Base-by-base conservation (phyloP, 2,888 invertebrate genomes). In the Polietes domitor region DNA sequence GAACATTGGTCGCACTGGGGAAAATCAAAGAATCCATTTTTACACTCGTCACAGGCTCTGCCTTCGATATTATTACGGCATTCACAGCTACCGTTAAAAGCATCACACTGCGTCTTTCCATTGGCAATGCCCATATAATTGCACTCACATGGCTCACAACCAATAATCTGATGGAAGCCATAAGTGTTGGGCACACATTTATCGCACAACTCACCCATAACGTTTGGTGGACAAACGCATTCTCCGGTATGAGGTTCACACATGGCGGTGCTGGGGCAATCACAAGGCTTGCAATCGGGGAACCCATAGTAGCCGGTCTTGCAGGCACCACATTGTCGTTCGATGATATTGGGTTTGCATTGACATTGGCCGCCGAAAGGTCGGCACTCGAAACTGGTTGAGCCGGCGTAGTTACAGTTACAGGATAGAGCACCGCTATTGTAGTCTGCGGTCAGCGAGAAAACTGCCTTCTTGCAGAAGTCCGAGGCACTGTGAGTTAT, bases 311-410 rank as follows among this genome's bases (percentile, higher is more conserved):
- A 98, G 0, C 98, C 99, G 0, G 98, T 97, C 83, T 94, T 94
- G 88, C 97, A 97, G 7, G 94, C 94, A 53, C 96, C 95, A 89
- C 95, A 95, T 94, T 91, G 95, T 41, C 99, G 94, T 0, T 99
- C 99, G 86, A 99, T 98, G 1, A 99, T 96, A 91, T 99, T 96
- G 0, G 96, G 94, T 89, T 96, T 96, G 92, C 99, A 99, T 4
- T 95, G 95, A 91, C 99, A 99, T 92, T 99, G 98, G 0, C 99
- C 99, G 0, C 99, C 99, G 91, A 98, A 99, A 50, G 95, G 94
- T 85, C 96, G 96, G 90, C 99, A 99, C 88, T 96, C 96, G 90
- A 98, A 96, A 88, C 96, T 96, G 0, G 93, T 94, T 0, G 98
- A 97, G 0, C 99, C 99, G 80, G 95, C 95, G 88, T 95, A 95